Evolutionary conservation across 2,888 invertebrate species (phyloP).

Genomic region (Catonia carolina): DNA sequence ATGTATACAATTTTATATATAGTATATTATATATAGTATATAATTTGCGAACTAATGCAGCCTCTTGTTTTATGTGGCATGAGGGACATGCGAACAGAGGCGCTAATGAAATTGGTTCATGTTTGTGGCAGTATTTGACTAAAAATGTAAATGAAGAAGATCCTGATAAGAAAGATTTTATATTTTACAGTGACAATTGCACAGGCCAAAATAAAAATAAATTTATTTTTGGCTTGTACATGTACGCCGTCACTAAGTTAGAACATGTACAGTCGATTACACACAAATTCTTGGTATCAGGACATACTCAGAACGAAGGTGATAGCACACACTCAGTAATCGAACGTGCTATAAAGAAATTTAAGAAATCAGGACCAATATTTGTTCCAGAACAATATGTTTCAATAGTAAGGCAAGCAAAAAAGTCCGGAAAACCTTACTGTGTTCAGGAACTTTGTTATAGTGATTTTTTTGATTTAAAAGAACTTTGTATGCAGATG

Average conservation of each 20-base stretch:
- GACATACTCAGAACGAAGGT: conserved; percentile 35
- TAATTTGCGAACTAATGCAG: conserved; percentile 1
- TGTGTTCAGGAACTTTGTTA: background rate
- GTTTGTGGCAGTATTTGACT: background rate
- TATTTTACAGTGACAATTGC: conserved; percentile 36
- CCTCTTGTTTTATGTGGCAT: conserved; percentile 1
- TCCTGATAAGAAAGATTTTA: conserved; percentile 16
- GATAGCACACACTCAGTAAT: conserved; percentile 33
- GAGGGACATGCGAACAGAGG: conserved; percentile 1
- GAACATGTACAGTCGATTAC: conserved; percentile 30
- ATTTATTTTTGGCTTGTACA: conserved; percentile 29
- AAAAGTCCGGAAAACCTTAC: background rate
- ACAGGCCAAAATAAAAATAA: conserved; percentile 33
- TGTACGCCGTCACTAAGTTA: conserved; percentile 28
- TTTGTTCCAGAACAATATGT: conserved; percentile 21
- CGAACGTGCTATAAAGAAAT: conserved; percentile 22
- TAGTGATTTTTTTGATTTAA: too few relatives aligned
- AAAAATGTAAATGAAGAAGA: too few relatives aligned
- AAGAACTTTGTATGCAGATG: too few relatives aligned
- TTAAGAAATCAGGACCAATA: conserved; percentile 17
- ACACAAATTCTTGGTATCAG: conserved; percentile 31
- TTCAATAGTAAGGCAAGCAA: background rate
- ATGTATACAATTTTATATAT: background rate
- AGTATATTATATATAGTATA: too few relatives aligned
- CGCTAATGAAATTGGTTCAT: background rate